phyloP scores from a whole-genome alignment of 2,113 vertebrate genomes.

The Craseonycteris thonglongyai region DNA sequence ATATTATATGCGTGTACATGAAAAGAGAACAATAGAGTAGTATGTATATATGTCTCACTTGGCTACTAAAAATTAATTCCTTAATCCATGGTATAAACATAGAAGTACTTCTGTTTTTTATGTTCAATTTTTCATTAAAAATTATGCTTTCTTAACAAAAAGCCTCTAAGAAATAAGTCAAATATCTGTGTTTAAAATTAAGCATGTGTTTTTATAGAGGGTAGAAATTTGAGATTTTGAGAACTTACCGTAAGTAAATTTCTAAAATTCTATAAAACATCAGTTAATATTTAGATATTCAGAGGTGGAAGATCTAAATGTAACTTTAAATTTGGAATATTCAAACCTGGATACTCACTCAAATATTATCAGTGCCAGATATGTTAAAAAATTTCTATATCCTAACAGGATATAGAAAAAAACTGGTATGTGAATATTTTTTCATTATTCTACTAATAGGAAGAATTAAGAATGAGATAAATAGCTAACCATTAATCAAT shows the following conservation, averaged over 20 bases:
- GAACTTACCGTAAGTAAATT: neutral
- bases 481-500: neutral
- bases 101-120: neutral
- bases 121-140: neutral
- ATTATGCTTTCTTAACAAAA: neutral
- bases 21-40: neutral
- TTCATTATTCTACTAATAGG: neutral
- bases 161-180: neutral
- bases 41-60: neutral
- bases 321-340: neutral
- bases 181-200: neutral
- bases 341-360: neutral
- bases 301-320: neutral
- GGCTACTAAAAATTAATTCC: neutral
- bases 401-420: neutral
- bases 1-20: neutral
- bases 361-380: neutral
- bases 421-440: neutral
- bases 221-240: neutral
- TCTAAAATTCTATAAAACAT: neutral
- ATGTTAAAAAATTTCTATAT: neutral
- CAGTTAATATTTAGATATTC: neutral
- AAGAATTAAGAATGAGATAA: neutral
- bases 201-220: neutral
- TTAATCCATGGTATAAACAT: neutral